These are phyloP conservation scores for Dicentrarchus labrax DNA, from an alignment of 2,113 vertebrate genomes.

Conservation along the genomic window DNA sequence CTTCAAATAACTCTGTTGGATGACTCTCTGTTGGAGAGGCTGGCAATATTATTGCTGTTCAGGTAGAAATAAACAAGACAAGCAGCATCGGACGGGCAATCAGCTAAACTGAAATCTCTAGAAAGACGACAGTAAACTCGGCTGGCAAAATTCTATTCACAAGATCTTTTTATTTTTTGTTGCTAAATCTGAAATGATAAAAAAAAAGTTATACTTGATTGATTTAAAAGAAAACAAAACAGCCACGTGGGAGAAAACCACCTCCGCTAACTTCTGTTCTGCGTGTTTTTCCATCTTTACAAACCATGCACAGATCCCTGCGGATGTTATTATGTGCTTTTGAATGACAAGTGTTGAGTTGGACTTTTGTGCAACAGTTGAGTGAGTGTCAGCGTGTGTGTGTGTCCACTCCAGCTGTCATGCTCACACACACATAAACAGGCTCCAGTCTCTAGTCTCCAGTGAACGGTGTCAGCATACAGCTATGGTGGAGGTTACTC, in stretches of 20 bases:
- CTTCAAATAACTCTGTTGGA: conserved; percentile 74
- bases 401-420: conserved; percentile 64
- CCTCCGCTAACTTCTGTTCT: conserved; percentile 23
- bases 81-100: not conserved
- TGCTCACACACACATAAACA: conserved; percentile 49
- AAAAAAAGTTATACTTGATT: not conserved
- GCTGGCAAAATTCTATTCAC: not conserved
- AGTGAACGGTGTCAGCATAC: conserved; percentile 52
- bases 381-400: conserved; percentile 61
- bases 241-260: not conserved
- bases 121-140: not conserved
- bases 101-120: conserved; percentile 4
- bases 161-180: not conserved
- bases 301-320: conserved; percentile 42
- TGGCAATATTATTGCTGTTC: conserved; percentile 68
- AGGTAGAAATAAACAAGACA: conserved; percentile 62
- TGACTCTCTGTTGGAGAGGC: conserved; percentile 54
- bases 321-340: conserved; percentile 64
- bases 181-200: not conserved
- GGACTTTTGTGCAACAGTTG: conserved; percentile 70
- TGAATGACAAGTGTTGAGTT: conserved; percentile 73
- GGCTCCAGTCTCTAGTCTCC: conserved; percentile 31
- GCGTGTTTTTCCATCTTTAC: conserved; percentile 33
- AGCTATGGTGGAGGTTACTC: conserved; percentile 55
- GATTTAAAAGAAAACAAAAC: conserved; percentile 5